Conservation (phyloP, 2,113 vertebrate genomes). For the Phalacrocorax carbo region DNA sequence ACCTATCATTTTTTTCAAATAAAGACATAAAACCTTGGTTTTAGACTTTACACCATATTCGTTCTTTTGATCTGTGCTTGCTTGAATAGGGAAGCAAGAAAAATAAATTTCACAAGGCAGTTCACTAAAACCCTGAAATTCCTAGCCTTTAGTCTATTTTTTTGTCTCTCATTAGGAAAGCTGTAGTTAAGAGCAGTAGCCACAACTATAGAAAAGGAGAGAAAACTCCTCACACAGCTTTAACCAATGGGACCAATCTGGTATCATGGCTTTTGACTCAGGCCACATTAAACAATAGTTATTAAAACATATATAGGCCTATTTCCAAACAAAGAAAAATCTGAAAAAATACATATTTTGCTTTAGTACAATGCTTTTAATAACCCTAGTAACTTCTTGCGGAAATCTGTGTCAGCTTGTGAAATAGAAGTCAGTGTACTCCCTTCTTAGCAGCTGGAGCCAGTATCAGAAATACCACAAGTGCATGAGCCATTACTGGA, state of each 20-base stretch:
- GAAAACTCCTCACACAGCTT: background rate
- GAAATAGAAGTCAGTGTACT: background rate
- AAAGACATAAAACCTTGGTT: background rate
- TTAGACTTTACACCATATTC: background rate
- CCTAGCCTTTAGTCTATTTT: background rate
- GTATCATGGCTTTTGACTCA: background rate
- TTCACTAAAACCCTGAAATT: background rate
- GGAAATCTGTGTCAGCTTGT: background rate
- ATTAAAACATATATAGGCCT: background rate
- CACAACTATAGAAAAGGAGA: background rate
- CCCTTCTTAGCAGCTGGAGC: background rate
- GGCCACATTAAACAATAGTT: background rate
- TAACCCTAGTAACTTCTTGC: background rate
- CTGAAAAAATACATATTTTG: background rate
- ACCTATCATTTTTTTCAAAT: background rate
- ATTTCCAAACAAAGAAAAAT: background rate
- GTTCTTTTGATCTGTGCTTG: background rate
- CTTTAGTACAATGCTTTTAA: background rate
- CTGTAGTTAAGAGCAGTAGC: background rate
- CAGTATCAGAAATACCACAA: background rate
- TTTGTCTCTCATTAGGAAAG: background rate
- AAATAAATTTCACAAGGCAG: background rate
- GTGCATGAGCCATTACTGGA: background rate
- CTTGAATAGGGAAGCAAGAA: background rate
- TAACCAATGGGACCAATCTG: background rate